Evolutionary conservation across 2,113 vertebrate species (phyloP).

Genomic region (Ptilorrhoa leucosticta): DNA sequence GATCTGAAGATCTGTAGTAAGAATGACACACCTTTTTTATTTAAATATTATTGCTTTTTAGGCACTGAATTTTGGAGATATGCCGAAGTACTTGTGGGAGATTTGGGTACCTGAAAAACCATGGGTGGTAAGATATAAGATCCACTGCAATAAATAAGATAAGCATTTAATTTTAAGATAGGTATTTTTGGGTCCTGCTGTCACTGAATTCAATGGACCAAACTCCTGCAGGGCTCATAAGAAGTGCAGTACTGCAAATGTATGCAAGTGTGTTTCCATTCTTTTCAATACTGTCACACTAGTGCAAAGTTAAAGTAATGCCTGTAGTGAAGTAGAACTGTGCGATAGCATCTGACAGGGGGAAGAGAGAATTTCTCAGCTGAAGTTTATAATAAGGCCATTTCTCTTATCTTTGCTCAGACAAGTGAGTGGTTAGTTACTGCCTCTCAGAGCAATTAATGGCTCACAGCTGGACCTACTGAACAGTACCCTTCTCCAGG

Average conservation of each 20-base stretch:
- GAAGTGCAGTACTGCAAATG: background rate
- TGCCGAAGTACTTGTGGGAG: slow-evolving; percentile 55
- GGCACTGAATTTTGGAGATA: slow-evolving; percentile 60
- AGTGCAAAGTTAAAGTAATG: background rate
- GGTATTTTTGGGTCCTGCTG: background rate
- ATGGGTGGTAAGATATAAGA: slow-evolving; percentile 51
- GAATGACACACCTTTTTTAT: slow-evolving; percentile 52
- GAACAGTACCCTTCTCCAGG: background rate
- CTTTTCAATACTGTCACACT: background rate
- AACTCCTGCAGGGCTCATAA: background rate
- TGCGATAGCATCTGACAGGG: background rate
- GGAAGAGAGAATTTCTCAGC: background rate
- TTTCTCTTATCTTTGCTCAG: background rate
- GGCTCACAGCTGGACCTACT: background rate
- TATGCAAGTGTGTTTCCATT: background rate
- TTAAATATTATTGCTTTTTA: slow-evolving; percentile 65
- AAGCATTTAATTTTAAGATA: background rate
- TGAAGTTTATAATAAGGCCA: background rate
- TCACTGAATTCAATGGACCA: background rate
- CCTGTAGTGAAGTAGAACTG: background rate
- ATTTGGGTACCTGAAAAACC: slow-evolving; percentile 53
- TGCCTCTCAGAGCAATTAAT: background rate
- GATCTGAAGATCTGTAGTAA: background rate
- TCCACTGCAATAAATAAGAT: slow-evolving; percentile 19
- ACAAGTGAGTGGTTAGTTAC: background rate